Evolutionary conservation across 2,888 invertebrate genomes (phyloP).

Genomic region (Onthophagus sagittarius): DNA sequence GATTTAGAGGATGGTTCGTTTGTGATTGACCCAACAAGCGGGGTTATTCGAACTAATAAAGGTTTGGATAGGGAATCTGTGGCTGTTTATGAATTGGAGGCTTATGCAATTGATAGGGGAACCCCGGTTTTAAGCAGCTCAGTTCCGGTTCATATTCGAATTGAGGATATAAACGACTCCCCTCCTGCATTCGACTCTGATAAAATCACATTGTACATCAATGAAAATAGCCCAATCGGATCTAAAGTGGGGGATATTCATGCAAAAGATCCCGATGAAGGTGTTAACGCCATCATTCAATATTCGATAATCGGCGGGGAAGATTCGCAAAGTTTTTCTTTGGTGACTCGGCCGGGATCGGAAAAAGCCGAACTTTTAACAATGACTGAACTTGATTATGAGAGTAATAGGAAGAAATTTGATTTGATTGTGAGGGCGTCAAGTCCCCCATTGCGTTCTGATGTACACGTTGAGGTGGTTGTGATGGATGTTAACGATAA

Average conservation of each 20-base stretch:
- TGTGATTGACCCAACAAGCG: slow-evolving; percentile 87
- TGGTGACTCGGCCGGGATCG: slow-evolving; percentile 76
- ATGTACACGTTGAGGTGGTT: slow-evolving; percentile 81
- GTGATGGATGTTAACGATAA: slow-evolving; percentile 96
- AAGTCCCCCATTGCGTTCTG: slow-evolving; percentile 83
- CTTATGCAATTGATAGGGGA: slow-evolving; percentile 87
- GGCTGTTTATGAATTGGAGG: slow-evolving; percentile 78
- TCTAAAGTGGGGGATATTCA: slow-evolving; percentile 88
- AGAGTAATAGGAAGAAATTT: slow-evolving; percentile 87
- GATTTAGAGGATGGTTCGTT: slow-evolving; percentile 86
- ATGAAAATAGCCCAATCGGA: slow-evolving; percentile 95
- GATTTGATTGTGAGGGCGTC: slow-evolving; percentile 86
- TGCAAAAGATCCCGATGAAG: slow-evolving; percentile 90
- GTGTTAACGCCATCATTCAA: slow-evolving; percentile 84
- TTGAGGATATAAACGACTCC: slow-evolving; percentile 87
- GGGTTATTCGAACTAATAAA: slow-evolving; percentile 86
- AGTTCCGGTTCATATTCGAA: slow-evolving; percentile 72
- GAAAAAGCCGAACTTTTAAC: slow-evolving; percentile 86
- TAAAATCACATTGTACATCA: slow-evolving; percentile 80
- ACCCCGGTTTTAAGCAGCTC: slow-evolving; percentile 48
- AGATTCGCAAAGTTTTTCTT: slow-evolving; percentile 80
- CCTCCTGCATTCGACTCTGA: slow-evolving; percentile 88
- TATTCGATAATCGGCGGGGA: slow-evolving; percentile 94
- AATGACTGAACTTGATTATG: slow-evolving; percentile 91
- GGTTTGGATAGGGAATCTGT: slow-evolving; percentile 88